phyloP scores from a whole-genome alignment of 1,140 invertebrate species.

The Coelopa frigida region DNA sequence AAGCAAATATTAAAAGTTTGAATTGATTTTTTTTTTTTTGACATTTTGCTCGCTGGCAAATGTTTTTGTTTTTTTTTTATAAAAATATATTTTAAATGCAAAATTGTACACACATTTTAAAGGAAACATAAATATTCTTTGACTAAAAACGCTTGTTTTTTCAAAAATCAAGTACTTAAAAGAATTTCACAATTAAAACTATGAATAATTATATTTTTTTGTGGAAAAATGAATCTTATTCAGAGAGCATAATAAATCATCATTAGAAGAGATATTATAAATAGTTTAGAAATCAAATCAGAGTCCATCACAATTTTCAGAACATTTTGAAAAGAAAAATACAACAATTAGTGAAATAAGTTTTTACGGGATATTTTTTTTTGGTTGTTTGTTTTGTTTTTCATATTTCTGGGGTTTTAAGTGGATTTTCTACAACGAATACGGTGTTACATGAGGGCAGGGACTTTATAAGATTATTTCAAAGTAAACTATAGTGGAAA shows the following conservation, averaged over 20 bases:
- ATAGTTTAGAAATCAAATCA: conserved; percentile 29
- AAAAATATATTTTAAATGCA: conserved; percentile 2
- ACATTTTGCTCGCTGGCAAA: conserved; percentile 10
- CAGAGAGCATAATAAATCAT: too few relatives aligned
- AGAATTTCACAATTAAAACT: too few relatives aligned
- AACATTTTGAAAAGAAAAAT: conserved; percentile 19
- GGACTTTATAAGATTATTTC: background rate
- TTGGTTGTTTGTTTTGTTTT: conserved; percentile 9
- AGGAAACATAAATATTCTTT: conserved; percentile 32
- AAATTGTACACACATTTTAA: too few relatives aligned
- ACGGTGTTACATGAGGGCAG: too few relatives aligned
- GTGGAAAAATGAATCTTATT: too few relatives aligned
- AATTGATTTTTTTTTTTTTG: conserved; percentile 5
- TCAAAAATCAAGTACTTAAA: too few relatives aligned
- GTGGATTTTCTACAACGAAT: too few relatives aligned
- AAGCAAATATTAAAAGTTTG: conserved; percentile 2
- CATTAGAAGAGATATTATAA: too few relatives aligned
- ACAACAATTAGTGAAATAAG: background rate
- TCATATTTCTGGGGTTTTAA: background rate
- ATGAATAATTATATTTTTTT: too few relatives aligned
- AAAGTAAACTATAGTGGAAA: conserved; percentile 1
- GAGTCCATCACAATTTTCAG: conserved; percentile 45
- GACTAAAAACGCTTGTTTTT: conserved; percentile 44
- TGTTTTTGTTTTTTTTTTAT: conserved; percentile 11
- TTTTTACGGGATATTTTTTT: conserved; percentile 8